Evolutionary conservation across 2,113 vertebrate genomes (phyloP).

Genomic region (Hirundichthys speculiger): DNA sequence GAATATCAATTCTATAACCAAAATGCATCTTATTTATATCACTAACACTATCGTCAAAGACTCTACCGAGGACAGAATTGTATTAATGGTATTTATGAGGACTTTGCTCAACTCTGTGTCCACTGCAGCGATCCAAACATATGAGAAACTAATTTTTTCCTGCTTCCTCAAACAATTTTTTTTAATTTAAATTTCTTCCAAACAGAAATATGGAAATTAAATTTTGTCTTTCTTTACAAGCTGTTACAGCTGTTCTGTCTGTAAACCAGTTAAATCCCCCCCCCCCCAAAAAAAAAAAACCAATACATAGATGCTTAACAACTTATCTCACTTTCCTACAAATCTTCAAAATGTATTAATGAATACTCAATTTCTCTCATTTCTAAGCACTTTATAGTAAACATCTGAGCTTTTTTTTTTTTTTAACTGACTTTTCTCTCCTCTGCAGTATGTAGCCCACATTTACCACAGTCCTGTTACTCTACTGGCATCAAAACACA

Average conservation of each 20-base stretch:
- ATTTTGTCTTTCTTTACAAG: too few species aligned
- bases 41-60: constrained; percentile 15
- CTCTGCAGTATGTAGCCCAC: constrained; percentile 2
- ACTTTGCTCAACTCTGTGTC: constrained; percentile 23
- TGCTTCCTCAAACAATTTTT: constrained; percentile 5
- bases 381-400: constrained; percentile 33
- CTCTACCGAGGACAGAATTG: constrained; percentile 32
- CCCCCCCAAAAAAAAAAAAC: too few species aligned
- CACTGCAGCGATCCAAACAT: constrained; percentile 15
- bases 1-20: constrained; percentile 51
- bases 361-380: constrained; percentile 30
- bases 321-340: constrained; percentile 11
- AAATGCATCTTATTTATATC: constrained; percentile 50
- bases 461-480: constrained; percentile 3
- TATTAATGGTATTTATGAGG: constrained; percentile 24
- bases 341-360: constrained; percentile 25
- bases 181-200: constrained; percentile 9
- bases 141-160: background rate
- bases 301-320: constrained; percentile 29
- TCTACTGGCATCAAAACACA: constrained; percentile 24
- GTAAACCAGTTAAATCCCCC: constrained; percentile 17
- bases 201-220: constrained; percentile 25
- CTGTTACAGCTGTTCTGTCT: background rate
- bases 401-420: constrained; percentile 19
- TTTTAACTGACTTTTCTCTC: background rate